Conservation (phyloP, 2,797 vertebrate genomes). For the Triplophysa yarkandensis region DNA sequence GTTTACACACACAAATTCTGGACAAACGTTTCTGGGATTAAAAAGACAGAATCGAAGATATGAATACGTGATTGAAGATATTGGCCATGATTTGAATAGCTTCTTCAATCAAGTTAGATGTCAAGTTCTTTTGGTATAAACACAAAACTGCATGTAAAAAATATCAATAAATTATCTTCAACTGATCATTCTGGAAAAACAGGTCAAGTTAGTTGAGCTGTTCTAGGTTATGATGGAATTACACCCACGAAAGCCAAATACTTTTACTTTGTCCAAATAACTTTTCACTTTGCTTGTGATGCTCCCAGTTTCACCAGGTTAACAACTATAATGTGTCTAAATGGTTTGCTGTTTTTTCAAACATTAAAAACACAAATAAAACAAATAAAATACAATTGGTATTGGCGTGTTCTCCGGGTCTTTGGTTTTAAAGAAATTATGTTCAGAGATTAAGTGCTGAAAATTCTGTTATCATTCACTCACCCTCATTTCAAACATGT, state of each 20-base stretch:
- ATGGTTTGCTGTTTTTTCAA: too few relatives aligned
- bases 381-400: too few relatives aligned
- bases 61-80: conserved; percentile 17
- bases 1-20: conserved; percentile 36
- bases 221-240: background rate
- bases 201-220: background rate
- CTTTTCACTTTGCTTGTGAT: background rate
- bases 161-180: background rate
- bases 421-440: too few relatives aligned
- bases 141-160: background rate
- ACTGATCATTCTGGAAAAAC: conserved; percentile 14
- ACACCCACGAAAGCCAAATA: background rate
- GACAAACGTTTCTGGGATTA: conserved; percentile 26
- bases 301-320: background rate
- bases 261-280: background rate
- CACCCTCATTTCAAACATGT: too few relatives aligned
- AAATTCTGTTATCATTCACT: too few relatives aligned
- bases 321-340: background rate
- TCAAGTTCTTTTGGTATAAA: background rate
- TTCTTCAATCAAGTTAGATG: too few relatives aligned
- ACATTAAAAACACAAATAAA: too few relatives aligned
- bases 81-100: conserved; percentile 8
- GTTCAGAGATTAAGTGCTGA: too few relatives aligned
- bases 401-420: too few relatives aligned
- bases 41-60: background rate